Base-by-base conservation (phyloP, 1,140 invertebrate genomes). In the Wasmannia auropunctata region DNA sequence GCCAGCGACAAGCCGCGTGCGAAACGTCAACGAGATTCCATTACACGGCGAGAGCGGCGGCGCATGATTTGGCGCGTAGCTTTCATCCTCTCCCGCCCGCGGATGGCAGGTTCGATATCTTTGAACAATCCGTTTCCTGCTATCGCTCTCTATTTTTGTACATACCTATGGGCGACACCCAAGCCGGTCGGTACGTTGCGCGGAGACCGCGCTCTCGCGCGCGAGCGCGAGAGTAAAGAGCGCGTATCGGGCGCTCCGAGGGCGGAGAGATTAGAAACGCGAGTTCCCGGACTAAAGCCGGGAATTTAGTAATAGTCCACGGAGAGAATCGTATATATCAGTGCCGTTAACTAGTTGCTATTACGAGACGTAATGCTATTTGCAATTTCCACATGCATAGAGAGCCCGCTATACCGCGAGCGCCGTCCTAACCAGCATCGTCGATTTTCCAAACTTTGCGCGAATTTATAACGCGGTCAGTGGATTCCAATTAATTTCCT, bases 11-110 rank as follows among this genome's bases (percentile, higher is more conserved):
- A 87, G 85, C 87, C 76, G 7, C 63, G 86, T 84, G 81, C 87
- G n/a, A n/a, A 77, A 80, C 86, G 88, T 76, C 92, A 86, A 92
- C 88, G 87, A 89, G 88, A 93, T 92, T 91, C 65, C 83, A 90
- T 93, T 92, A 91, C 79, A 69, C 14, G n/a, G 86, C 79, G 69
- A 85, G 49, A 54, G 58, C 31, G 19, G 14, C 67, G 31, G 16
- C 62, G 43, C 34, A 22, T 43, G 74, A 86, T 89, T 85, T 79
- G n/a, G n/a, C 58, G 28, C 77, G 46, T 49, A n/a, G n/a, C n/a
- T n/a, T n/a, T 19, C 16, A 4, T 16, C 25, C 28, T 11, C 34
- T 43, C 10, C 7, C 31, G 25, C 4, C 16, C 43, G n/a, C n/a
- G 70, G 28, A 60, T 67, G 54, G 10, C 25, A 54, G n/a, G 79